Evolutionary conservation across 1,140 invertebrate genomes (phyloP), one percentile per base, ranked within the genome.

Genomic region (Monochamus saltuarius): DNA sequence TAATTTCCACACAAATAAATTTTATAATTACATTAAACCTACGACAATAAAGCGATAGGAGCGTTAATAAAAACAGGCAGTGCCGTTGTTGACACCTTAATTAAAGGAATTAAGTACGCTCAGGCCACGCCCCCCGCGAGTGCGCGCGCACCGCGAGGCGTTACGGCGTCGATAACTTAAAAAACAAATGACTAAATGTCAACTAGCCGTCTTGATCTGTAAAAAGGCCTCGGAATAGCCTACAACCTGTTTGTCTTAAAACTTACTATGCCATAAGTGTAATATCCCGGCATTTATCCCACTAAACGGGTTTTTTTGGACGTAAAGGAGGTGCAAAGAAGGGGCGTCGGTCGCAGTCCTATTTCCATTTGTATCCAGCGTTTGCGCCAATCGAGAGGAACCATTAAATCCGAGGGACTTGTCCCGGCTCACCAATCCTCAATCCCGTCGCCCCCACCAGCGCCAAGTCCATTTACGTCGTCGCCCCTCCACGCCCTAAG

Each of bases 231-330:
- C 58, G 55, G 62, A 61, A 61, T 64, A 61, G 53, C 57, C 57
- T 53, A 49, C 65, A 67, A 70, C 68, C 67, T 69, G 67, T 70
- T 69, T 70, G 67, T 72, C 67, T 72, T 66, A 64, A 67, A 63
- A 63, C 64, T 61, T 66, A 67, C 65, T 64, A 66, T 66, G 55
- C 65, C 68, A 64, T 72, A 70, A 72, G 69, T 65, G 67, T 69
- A 69, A 71, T 72, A 70, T 67, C 64, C 63, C 42, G 53, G 52
- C 66, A 60, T 70, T 70, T 72, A 68, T 69, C 58, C 58, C 46
- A 56, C 60, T 72, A 66, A 67, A 68, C 66, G 57, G 50, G 66
- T 69, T 69, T 66, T 66, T 65, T 61, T 60, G 43, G 46, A 47
- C 36, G 16, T 58, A 17, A 40, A 40, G 47, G 56, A 66, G 62